phyloP scores from a whole-genome alignment of 1,140 invertebrate genomes.

The Leptestheria dahalacensis region DNA sequence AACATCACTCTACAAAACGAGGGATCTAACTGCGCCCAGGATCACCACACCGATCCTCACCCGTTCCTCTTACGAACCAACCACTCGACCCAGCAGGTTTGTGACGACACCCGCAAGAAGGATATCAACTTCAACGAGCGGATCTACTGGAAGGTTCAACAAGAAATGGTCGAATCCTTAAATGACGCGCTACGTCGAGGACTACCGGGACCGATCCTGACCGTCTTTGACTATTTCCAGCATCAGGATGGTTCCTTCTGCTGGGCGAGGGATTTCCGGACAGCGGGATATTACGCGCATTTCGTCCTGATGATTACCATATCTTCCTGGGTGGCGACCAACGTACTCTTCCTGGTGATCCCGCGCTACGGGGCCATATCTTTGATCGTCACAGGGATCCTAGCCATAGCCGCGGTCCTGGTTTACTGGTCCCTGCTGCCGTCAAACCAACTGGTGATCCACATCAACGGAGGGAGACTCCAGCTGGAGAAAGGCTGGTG shows the following conservation, averaged over 20 bases:
- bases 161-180: constrained; percentile 9
- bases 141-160: not conserved
- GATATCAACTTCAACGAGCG: constrained; percentile 14
- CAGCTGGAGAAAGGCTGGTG: constrained; percentile 6
- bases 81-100: too few species aligned
- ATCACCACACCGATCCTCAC: too few species aligned
- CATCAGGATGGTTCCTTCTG: constrained; percentile 8
- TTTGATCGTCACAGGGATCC: constrained; percentile 7
- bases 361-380: constrained; percentile 8
- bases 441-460: not conserved
- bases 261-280: constrained; percentile 11
- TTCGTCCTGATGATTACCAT: not conserved
- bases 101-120: not conserved
- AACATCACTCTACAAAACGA: constrained; percentile 12
- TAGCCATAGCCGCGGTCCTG: not conserved
- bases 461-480: constrained; percentile 4
- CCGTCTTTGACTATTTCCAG: constrained; percentile 12
- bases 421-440: constrained; percentile 9
- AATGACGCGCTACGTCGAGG: constrained; percentile 5
- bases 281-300: constrained; percentile 4
- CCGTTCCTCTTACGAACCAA: too few species aligned
- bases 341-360: constrained; percentile 12
- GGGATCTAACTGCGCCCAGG: not conserved
- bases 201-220: constrained; percentile 13
- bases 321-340: constrained; percentile 4